These are phyloP conservation scores for Cosmia trapezina DNA, from an alignment of 2,888 invertebrate species.

Conservation along the genomic window DNA sequence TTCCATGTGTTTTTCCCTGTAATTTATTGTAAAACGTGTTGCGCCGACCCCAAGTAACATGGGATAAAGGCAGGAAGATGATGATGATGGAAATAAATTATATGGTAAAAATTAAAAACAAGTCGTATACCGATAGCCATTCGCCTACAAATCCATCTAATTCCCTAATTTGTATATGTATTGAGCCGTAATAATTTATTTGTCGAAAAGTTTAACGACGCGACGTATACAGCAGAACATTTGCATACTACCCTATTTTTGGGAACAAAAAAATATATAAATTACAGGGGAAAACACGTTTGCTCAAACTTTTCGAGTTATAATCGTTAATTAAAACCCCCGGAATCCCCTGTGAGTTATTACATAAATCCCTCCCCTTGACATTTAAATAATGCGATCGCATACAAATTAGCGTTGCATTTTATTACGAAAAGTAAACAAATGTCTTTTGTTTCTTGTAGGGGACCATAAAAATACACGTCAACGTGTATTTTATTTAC, in stretches of 20 bases:
- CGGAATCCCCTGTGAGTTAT: slow-evolving; percentile 75
- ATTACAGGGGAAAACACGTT: slow-evolving; percentile 67
- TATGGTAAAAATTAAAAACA: too few relatives aligned
- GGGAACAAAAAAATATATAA: slow-evolving; percentile 55
- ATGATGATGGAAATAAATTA: too few relatives aligned
- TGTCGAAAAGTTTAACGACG: slow-evolving; percentile 43
- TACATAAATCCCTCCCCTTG: slow-evolving; percentile 68
- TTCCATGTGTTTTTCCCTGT: neutral
- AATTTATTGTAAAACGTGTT: too few relatives aligned
- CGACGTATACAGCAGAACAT: slow-evolving; percentile 32
- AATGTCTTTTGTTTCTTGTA: slow-evolving; percentile 33
- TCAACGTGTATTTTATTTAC: neutral
- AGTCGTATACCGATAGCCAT: neutral
- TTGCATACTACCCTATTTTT: slow-evolving; percentile 53
- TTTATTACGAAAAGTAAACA: slow-evolving; percentile 57
- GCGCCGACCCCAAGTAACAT: too few relatives aligned
- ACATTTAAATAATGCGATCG: slow-evolving; percentile 68
- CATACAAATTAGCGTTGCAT: slow-evolving; percentile 64
- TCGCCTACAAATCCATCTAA: slow-evolving; percentile 18
- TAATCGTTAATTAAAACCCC: slow-evolving; percentile 81
- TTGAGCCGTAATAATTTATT: slow-evolving; percentile 51
- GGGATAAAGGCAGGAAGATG: too few relatives aligned
- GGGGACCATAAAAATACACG: slow-evolving; percentile 15
- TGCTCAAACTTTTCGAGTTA: slow-evolving; percentile 74
- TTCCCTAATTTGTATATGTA: slow-evolving; percentile 30